Conservation (phyloP, 2,888 invertebrate genomes). For the Megalurothrips usitatus region DNA sequence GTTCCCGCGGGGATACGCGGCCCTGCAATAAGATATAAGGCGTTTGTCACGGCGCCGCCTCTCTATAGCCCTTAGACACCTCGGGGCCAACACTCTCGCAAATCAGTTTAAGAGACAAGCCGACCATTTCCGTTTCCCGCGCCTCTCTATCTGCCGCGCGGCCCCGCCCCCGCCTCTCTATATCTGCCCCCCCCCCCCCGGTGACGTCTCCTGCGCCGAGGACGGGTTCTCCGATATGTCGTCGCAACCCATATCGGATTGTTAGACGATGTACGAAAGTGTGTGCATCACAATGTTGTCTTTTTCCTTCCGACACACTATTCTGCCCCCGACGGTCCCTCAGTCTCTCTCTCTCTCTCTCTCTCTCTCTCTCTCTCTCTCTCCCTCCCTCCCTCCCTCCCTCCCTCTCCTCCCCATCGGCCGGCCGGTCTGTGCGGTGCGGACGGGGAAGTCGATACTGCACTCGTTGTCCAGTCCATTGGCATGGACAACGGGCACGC, state of each 20-base stretch:
- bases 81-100: background rate
- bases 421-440: background rate
- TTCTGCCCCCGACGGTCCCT: too few relatives aligned
- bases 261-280: too few relatives aligned
- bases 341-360: background rate
- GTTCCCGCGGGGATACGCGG: background rate
- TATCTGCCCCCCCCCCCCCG: background rate
- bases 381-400: background rate
- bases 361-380: background rate
- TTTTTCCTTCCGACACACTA: too few relatives aligned
- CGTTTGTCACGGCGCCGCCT: background rate
- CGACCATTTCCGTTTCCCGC: background rate
- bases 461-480: conserved; percentile 21
- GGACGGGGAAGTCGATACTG: background rate
- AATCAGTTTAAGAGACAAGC: background rate
- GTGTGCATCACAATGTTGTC: too few relatives aligned
- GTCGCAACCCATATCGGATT: too few relatives aligned
- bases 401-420: background rate
- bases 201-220: too few relatives aligned
- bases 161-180: background rate
- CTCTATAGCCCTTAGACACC: background rate
- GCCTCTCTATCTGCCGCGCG: background rate
- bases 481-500: background rate
- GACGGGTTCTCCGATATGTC: too few relatives aligned
- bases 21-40: conserved; percentile 6